Percentiles rank a stretch among this genome's conserved stretches.
Evolutionary conservation across 2,113 vertebrate genomes (phyloP).

Genomic region (Bubo scandiacus): DNA sequence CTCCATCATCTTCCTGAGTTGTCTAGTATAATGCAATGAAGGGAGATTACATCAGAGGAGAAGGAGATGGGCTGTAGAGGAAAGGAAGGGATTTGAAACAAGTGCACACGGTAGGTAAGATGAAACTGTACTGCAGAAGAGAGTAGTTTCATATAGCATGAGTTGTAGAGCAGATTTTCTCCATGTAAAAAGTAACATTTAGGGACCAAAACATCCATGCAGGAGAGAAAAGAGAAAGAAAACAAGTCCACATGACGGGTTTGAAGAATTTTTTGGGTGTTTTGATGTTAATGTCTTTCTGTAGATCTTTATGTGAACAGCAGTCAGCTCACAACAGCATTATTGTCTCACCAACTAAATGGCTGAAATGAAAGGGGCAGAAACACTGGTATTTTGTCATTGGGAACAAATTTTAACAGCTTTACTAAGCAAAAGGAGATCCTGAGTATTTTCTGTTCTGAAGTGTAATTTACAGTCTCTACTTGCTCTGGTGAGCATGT

Average conservation of each 20-base stretch:
- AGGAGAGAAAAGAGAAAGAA: not conserved
- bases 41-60: not conserved
- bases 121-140: not conserved
- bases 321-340: not conserved
- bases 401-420: not conserved
- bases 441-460: not conserved
- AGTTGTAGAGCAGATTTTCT: not conserved
- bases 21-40: not conserved
- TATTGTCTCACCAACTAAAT: not conserved
- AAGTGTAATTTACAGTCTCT: not conserved
- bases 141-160: not conserved
- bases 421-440: not conserved
- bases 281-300: not conserved
- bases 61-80: not conserved
- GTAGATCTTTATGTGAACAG: not conserved
- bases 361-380: not conserved
- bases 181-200: not conserved
- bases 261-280: not conserved
- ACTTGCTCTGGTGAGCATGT: not conserved
- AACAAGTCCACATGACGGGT: not conserved
- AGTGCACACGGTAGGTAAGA: not conserved
- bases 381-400: not conserved
- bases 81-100: not conserved
- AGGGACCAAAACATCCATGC: not conserved
- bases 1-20: not conserved